Percentiles rank a stretch among this genome's conserved stretches.
Conservation (phyloP, 2,888 invertebrate species). For the Acleris emargana region DNA sequence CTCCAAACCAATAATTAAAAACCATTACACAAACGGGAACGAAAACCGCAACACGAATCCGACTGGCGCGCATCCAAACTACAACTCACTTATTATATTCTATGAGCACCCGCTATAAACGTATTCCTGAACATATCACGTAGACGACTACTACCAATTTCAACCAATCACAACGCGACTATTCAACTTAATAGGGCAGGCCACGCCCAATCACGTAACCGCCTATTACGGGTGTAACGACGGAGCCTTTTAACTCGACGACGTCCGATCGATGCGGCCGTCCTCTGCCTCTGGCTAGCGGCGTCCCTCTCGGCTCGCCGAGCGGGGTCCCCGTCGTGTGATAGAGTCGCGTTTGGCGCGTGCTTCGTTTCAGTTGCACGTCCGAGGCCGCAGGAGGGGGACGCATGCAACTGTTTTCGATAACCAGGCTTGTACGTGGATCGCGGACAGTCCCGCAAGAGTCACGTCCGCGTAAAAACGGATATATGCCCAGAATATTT, state of each 20-base stretch:
- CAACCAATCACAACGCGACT: slow-evolving; percentile 83
- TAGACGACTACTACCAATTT: slow-evolving; percentile 81
- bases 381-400: slow-evolving; percentile 80
- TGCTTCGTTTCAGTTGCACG: slow-evolving; percentile 82
- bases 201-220: slow-evolving; percentile 84
- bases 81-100: slow-evolving; percentile 82
- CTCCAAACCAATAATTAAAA: slow-evolving; percentile 71
- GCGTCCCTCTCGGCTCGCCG: slow-evolving; percentile 66
- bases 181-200: slow-evolving; percentile 81
- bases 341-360: slow-evolving; percentile 82
- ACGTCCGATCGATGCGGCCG: slow-evolving; percentile 69
- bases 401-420: slow-evolving; percentile 83
- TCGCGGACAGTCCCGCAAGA: slow-evolving; percentile 79
- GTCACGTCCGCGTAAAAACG: slow-evolving; percentile 84
- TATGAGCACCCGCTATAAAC: slow-evolving; percentile 80
- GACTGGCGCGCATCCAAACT: slow-evolving; percentile 78
- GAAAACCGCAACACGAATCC: slow-evolving; percentile 70
- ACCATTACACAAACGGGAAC: slow-evolving; percentile 69
- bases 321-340: slow-evolving; percentile 70
- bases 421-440: slow-evolving; percentile 83
- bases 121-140: slow-evolving; percentile 84
- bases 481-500: slow-evolving; percentile 86
- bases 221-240: slow-evolving; percentile 83
- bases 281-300: slow-evolving; percentile 58
- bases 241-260: slow-evolving; percentile 83